Evolutionary conservation across 1,140 invertebrate species (phyloP), one percentile per base, ranked within the genome.

Genomic region (Nilaparvata lugens): DNA sequence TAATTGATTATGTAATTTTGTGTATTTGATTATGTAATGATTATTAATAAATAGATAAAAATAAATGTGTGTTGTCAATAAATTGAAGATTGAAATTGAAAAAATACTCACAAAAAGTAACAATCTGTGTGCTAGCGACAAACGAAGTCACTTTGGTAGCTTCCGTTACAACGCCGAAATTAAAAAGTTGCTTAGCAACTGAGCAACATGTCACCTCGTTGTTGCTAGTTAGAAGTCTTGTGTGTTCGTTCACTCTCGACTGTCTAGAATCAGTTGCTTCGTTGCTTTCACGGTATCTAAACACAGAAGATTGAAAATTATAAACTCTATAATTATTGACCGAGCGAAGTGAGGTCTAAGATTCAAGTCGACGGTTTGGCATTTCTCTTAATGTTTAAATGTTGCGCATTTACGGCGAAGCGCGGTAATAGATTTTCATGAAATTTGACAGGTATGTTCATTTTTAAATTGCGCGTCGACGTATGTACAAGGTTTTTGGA

Each of bases 191-290:
- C 38, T 60, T 31, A 53, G 5, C n/a, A 16, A 42, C 13, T 52
- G 56, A 43, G 21, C 35, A n/a, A 43, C 38, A 63, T 45, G 38
- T 38, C 23, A 45, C 19, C 35, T 13, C 48, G 18, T 31, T 58
- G 23, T 16, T 24, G 14, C 43, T 57, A 14, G 1, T 28, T 16
- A n/a, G 23, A 18, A 52, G 21, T 6, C n/a, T 24, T 51, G 40
- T 58, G 35, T 45, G n/a, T 9, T 54, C 19, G 18, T 43, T 58
- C n/a, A 13, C 54, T 13, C n/a, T 21, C 40, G 4, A 53, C 51
- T 13, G 43, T 24, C 21, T 62, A 45, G 31, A 40, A 52, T 62
- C 43, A 58, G 31, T 24, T 58, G 62, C 21, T 64, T n/a, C n/a
- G 13, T 45, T 19, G 43, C 4, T 5, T 25, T 63, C 57, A 25